Base-by-base conservation (phyloP, 2,888 invertebrate species). In the Cephus pygmeus region DNA sequence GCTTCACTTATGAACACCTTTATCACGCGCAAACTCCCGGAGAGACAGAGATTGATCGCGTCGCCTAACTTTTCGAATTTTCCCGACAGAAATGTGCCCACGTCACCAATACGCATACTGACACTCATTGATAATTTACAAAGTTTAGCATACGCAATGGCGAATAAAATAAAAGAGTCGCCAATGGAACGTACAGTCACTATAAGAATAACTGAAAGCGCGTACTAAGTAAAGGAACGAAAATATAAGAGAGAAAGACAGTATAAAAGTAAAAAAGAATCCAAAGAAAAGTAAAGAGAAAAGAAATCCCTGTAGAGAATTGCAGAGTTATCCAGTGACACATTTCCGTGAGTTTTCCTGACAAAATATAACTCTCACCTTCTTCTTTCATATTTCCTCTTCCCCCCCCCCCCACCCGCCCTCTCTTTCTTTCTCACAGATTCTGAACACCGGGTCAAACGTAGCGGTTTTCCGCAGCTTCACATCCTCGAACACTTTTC, bases 31-130 rank as follows among this genome's bases (percentile, higher is more conserved):
- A 33, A 79, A 80, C 82, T 79, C 75, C 71, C 12, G n/a, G 71
- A 79, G 74, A 73, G 82, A 80, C 81, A 78, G 81, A 81, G 82
- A 83, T 82, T 82, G 82, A 83, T 83, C 73, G 78, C 77, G 12
- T 77, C 74, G 15, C 71, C 79, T 77, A 79, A 82, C 81, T 80
- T 76, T 75, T 77, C 77, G 73, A 56, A 56, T 56, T 56, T 56
- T 23, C 56, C 56, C 9, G 23, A 23, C 23, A 56, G 56, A 56
- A 23, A 9, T 56, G 23, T 56, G 6, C 56, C 40, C 9, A 23
- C 56, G 23, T 56, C 56, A 23, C 6, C 9, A 56, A 23, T 56
- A 23, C 56, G 23, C 23, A 56, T 56, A 56, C 56, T 23, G 56
- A 56, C 56, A 1, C 23, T 23, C 56, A 23, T 56, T 56, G 1